phyloP scores from a whole-genome alignment of 2,113 vertebrate species.

The Phylloscopus trochiloides region DNA sequence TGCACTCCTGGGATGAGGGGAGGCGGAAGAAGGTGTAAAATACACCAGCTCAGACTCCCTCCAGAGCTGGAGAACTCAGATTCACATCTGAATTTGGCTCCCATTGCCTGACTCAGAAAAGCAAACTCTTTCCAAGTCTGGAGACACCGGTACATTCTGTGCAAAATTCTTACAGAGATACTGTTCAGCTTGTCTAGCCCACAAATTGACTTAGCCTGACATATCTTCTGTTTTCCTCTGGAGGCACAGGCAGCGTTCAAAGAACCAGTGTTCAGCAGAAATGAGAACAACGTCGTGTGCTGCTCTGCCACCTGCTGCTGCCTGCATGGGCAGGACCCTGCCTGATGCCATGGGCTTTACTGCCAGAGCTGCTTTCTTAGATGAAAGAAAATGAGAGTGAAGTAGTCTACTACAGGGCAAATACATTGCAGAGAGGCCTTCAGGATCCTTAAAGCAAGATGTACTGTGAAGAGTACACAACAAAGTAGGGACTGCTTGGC shows the following conservation, averaged over 20 bases:
- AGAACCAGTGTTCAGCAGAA: background rate
- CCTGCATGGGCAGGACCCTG: rapidly evolving
- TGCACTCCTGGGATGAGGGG: constrained; percentile 4
- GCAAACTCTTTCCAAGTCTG: constrained; percentile 39
- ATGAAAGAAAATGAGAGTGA: background rate
- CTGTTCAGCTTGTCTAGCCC: constrained; percentile 26
- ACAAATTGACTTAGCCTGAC: constrained; percentile 40
- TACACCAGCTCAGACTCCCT: constrained; percentile 58
- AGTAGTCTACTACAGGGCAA: background rate
- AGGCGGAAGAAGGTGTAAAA: constrained; percentile 60
- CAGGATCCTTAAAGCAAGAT: background rate
- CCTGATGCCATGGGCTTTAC: rapidly evolving
- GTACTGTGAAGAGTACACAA: background rate
- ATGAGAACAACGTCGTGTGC: background rate
- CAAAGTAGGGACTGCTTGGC: background rate
- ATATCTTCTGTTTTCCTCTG: constrained; percentile 16
- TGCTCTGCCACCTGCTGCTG: rapidly evolving
- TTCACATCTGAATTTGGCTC: constrained; percentile 62
- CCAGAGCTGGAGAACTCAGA: constrained; percentile 36
- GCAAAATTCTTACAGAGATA: constrained; percentile 9
- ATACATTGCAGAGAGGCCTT: background rate
- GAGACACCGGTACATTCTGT: constrained; percentile 44
- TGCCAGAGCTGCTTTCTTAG: background rate
- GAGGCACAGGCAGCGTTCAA: background rate
- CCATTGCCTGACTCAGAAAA: background rate